Evolutionary conservation across 1,140 invertebrate species (phyloP).

Genomic region (Leptopilina boulardi): DNA sequence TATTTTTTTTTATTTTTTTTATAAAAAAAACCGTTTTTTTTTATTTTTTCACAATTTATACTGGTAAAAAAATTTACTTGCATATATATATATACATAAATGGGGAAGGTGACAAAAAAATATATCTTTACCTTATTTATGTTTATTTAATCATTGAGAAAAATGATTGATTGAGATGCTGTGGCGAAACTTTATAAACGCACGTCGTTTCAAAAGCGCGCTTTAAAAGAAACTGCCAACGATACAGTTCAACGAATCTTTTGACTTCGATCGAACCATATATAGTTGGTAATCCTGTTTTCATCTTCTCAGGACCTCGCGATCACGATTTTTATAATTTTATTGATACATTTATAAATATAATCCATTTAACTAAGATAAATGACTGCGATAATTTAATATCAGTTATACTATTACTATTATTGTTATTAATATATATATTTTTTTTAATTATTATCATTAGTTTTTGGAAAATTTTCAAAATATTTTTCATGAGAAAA

Average conservation of each 20-base stretch:
- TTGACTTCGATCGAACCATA: constrained; percentile 57
- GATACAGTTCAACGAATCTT: constrained; percentile 57
- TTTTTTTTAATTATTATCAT: too few relatives aligned
- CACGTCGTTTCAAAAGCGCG: constrained; percentile 55
- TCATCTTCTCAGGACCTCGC: constrained; percentile 22
- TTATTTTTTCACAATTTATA: too few relatives aligned
- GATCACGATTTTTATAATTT: constrained; percentile 13
- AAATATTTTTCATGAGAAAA: too few relatives aligned
- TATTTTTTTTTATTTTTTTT: too few relatives aligned
- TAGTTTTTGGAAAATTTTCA: too few relatives aligned
- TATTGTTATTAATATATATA: too few relatives aligned
- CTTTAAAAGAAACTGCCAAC: constrained; percentile 63
- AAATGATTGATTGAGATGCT: constrained; percentile 1
- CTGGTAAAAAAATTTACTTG: too few relatives aligned
- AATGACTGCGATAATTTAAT: too few relatives aligned
- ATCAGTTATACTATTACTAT: too few relatives aligned
- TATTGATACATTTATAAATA: too few relatives aligned
- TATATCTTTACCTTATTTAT: neutral
- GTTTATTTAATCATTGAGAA: neutral
- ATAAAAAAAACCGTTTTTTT: too few relatives aligned
- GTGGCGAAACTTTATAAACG: constrained; percentile 35
- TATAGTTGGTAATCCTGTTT: constrained; percentile 57
- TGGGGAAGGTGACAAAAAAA: neutral
- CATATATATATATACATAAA: too few relatives aligned
- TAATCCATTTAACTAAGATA: neutral